Percentiles rank a stretch among this genome's conserved stretches.
phyloP scores from a whole-genome alignment of 2,113 vertebrate genomes.

The Toxotes jaculatrix region DNA sequence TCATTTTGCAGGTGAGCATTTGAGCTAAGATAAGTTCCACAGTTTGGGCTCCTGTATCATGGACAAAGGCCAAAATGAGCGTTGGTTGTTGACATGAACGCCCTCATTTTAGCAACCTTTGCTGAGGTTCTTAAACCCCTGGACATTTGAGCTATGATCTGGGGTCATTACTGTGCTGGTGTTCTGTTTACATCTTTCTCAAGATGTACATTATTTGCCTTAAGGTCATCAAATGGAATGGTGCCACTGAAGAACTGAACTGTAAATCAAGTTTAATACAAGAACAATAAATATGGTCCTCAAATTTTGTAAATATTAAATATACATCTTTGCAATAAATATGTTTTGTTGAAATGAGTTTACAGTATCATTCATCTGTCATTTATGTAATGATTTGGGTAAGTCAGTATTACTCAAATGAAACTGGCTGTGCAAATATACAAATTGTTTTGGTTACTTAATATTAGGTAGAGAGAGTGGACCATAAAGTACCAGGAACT shows the following conservation, averaged over 20 bases:
- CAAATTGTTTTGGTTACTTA: neutral
- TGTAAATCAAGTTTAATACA: slow-evolving; percentile 2
- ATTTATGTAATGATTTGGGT: neutral
- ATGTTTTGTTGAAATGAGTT: slow-evolving; percentile 30
- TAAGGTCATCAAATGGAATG: neutral
- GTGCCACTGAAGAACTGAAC: slow-evolving; percentile 27
- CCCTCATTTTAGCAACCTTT: slow-evolving; percentile 1
- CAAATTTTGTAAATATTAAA: slow-evolving; percentile 61
- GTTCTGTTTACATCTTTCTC: slow-evolving; percentile 42
- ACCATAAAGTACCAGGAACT: too few relatives aligned
- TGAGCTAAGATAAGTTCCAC: neutral
- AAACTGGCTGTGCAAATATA: neutral
- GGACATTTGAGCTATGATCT: slow-evolving; percentile 11
- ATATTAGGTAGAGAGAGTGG: neutral
- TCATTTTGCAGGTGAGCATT: slow-evolving; percentile 5
- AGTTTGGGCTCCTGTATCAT: slow-evolving; percentile 4
- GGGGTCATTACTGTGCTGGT: neutral
- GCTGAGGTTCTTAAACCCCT: neutral
- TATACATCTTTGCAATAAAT: slow-evolving; percentile 64
- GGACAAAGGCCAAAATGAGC: slow-evolving; percentile 15
- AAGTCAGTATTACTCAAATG: neutral
- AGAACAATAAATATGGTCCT: slow-evolving; percentile 6
- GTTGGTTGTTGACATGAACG: neutral
- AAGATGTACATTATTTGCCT: slow-evolving; percentile 35
- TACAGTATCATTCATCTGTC: neutral